A percentile compares a stretch with the other conserved stretches of the same genome.
phyloP scores from a whole-genome alignment of 2,113 vertebrate species.

The Mixornis gularis region DNA sequence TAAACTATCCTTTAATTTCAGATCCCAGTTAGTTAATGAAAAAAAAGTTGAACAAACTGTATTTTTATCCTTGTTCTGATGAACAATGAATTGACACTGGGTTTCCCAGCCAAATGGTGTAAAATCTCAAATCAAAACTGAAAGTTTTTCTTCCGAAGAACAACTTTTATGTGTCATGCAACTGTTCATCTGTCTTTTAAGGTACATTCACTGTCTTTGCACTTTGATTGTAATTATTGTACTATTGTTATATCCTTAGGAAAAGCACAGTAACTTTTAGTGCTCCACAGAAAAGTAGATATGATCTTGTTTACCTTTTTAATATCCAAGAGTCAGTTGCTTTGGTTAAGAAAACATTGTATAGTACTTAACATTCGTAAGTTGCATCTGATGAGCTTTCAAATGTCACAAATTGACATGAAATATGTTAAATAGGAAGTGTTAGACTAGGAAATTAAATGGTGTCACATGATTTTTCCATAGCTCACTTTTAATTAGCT shows the following conservation, averaged over 20 bases:
- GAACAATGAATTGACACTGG: background rate
- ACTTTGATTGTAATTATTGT: background rate
- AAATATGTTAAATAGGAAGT: background rate
- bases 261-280: background rate
- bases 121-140: background rate
- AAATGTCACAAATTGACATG: background rate
- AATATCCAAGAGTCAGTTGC: background rate
- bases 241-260: background rate
- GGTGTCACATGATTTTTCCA: background rate
- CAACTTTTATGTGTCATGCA: fast-evolving
- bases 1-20: background rate
- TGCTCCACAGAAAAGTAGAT: background rate
- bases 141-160: background rate
- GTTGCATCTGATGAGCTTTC: background rate
- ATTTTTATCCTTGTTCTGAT: background rate
- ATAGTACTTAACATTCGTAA: background rate
- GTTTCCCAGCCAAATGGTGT: background rate
- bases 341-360: background rate
- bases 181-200: background rate
- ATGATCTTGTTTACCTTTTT: background rate
- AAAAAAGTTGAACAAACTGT: background rate
- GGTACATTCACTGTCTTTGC: background rate
- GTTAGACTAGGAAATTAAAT: background rate
- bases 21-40: background rate
- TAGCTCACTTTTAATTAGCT: background rate